These are phyloP conservation scores for Asarcornis scutulata DNA, from an alignment of 2,113 vertebrate genomes.

Conservation along the genomic window DNA sequence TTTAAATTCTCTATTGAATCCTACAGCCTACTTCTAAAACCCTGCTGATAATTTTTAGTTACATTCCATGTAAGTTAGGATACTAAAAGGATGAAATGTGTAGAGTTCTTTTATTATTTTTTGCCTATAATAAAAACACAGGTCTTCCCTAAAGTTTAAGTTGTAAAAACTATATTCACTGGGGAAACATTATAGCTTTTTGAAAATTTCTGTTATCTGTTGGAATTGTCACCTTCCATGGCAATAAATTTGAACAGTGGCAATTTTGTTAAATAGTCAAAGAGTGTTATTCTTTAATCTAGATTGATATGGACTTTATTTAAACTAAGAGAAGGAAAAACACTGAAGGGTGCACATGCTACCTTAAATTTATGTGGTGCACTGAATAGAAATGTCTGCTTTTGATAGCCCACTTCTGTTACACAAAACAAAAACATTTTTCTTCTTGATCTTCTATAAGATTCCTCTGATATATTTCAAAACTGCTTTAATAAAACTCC, in stretches of 20 bases:
- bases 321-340: background rate
- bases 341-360: background rate
- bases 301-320: background rate
- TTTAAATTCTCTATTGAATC: background rate
- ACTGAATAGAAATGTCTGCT: background rate
- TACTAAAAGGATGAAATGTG: background rate
- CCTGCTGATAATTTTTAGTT: background rate
- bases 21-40: background rate
- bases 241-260: background rate
- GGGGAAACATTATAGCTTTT: background rate
- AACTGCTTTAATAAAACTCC: background rate
- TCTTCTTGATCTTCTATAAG: background rate
- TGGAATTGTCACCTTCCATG: background rate
- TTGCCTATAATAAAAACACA: background rate
- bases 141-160: background rate
- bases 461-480: background rate
- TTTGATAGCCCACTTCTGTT: background rate
- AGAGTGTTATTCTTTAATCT: background rate
- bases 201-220: background rate
- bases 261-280: background rate
- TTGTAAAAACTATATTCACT: background rate
- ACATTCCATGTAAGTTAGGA: background rate
- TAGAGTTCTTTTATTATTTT: background rate
- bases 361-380: background rate
- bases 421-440: background rate